phyloP scores from a whole-genome alignment of 35 echinoderm and acorn worm species.

The Apostichopus parvimensis region DNA sequence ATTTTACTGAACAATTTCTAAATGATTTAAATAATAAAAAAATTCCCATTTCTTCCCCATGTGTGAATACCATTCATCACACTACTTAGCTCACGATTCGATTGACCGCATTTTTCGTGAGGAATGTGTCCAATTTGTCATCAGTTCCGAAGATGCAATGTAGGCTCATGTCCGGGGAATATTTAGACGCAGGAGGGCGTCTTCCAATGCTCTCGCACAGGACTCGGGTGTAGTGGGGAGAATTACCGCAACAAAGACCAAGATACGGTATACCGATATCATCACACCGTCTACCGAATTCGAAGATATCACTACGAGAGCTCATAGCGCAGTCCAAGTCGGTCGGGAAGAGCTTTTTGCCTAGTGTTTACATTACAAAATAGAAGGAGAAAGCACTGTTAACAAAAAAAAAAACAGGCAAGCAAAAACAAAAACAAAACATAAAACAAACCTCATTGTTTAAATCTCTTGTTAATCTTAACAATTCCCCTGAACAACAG shows the following conservation, averaged over 20 bases:
- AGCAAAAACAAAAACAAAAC: too few species aligned
- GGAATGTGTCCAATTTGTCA: conserved; percentile 37
- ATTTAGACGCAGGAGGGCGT: conserved; percentile 69
- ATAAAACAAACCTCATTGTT: too few species aligned
- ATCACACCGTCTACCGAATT: conserved; percentile 68
- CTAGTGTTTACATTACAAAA: conserved; percentile 23
- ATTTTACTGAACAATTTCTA: too few species aligned
- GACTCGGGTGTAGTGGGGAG: conserved; percentile 77
- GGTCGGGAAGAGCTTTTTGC: conserved; percentile 58
- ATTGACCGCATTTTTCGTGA: not conserved
- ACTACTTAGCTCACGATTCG: not conserved
- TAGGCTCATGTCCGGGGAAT: conserved; percentile 66
- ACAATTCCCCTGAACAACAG: too few species aligned
- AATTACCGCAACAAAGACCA: conserved; percentile 92
- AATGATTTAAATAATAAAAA: too few species aligned
- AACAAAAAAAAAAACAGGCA: too few species aligned
- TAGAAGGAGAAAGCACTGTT: not conserved
- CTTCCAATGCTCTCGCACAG: conserved; percentile 83
- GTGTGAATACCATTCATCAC: too few species aligned
- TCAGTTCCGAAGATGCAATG: conserved; percentile 73
- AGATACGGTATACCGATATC: conserved; percentile 86
- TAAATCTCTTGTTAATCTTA: too few species aligned
- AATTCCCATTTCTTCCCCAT: too few species aligned
- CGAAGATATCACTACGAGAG: conserved; percentile 60
- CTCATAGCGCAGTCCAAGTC: conserved; percentile 65